These are phyloP conservation scores for Oligia latruncula DNA, from an alignment of 2,888 invertebrate species.

Conservation along the genomic window DNA sequence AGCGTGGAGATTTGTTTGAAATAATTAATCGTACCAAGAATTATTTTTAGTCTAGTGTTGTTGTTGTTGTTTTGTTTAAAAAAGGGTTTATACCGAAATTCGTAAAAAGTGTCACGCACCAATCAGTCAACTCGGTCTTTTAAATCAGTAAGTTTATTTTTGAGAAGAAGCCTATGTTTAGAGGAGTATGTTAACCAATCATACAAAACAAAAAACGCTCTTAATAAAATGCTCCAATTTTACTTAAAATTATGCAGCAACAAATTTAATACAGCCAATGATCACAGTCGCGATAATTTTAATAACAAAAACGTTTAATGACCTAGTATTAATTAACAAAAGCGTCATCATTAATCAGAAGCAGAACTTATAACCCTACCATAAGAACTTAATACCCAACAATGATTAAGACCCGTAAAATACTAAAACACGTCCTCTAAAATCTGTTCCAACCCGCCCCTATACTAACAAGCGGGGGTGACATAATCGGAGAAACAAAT, in stretches of 20 bases:
- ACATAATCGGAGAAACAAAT: conserved; percentile 90
- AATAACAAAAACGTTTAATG: conserved; percentile 21
- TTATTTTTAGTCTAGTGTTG: not conserved
- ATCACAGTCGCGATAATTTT: conserved; percentile 12
- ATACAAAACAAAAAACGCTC: not conserved
- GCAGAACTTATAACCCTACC: conserved; percentile 45
- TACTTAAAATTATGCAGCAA: too few relatives aligned
- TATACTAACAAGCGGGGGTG: conserved; percentile 86
- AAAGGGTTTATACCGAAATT: not conserved
- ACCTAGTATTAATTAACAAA: conserved; percentile 25
- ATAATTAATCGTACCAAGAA: not conserved
- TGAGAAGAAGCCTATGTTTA: not conserved
- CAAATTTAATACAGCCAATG: not conserved
- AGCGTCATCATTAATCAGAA: conserved; percentile 42
- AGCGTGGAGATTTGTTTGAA: conserved; percentile 62
- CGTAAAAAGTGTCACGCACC: not conserved
- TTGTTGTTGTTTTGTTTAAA: not conserved
- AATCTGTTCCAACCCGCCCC: conserved; percentile 83
- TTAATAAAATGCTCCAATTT: not conserved
- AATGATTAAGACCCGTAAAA: conserved; percentile 80
- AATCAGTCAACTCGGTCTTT: not conserved
- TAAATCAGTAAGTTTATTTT: too few relatives aligned
- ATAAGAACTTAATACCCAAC: conserved; percentile 63
- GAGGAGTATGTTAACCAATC: not conserved
- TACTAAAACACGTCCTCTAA: conserved; percentile 82